Conservation (phyloP, 2,888 invertebrate genomes). For the Heliconius charithonia region DNA sequence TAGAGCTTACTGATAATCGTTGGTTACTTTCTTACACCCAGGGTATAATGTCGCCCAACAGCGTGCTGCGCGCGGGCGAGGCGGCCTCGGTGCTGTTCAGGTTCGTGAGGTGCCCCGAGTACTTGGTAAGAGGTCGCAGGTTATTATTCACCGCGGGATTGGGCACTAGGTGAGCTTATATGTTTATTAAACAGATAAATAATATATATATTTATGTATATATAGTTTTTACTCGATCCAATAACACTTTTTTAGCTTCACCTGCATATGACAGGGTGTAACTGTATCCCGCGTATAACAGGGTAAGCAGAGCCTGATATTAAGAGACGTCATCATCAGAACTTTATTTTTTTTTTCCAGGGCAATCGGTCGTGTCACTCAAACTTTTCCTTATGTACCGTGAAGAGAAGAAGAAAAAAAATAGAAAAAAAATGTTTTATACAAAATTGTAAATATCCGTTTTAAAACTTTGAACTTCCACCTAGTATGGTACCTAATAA, state of each 20-base stretch:
- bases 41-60: slow-evolving; percentile 85
- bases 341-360: slow-evolving; percentile 53
- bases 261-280: too few relatives aligned
- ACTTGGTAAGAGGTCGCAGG: slow-evolving; percentile 80
- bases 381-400: slow-evolving; percentile 69
- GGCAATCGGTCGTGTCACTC: slow-evolving; percentile 68
- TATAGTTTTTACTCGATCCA: too few relatives aligned
- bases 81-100: slow-evolving; percentile 93
- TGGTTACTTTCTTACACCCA: slow-evolving; percentile 48
- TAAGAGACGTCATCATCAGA: not conserved
- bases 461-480: not conserved
- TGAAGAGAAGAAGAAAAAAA: slow-evolving; percentile 52
- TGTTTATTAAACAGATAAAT: too few relatives aligned
- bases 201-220: too few relatives aligned
- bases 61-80: slow-evolving; percentile 91
- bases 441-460: not conserved
- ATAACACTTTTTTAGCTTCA: too few relatives aligned
- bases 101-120: slow-evolving; percentile 95
- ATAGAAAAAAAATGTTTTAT: not conserved
- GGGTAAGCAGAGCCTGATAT: not conserved
- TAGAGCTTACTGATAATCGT: too few relatives aligned
- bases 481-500: not conserved
- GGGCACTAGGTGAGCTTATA: slow-evolving; percentile 81
- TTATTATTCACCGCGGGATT: slow-evolving; percentile 83
- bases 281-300: too few relatives aligned